Evolutionary conservation across 2,888 invertebrate genomes (phyloP).

Genomic region (Ryuthela nishihirai): DNA sequence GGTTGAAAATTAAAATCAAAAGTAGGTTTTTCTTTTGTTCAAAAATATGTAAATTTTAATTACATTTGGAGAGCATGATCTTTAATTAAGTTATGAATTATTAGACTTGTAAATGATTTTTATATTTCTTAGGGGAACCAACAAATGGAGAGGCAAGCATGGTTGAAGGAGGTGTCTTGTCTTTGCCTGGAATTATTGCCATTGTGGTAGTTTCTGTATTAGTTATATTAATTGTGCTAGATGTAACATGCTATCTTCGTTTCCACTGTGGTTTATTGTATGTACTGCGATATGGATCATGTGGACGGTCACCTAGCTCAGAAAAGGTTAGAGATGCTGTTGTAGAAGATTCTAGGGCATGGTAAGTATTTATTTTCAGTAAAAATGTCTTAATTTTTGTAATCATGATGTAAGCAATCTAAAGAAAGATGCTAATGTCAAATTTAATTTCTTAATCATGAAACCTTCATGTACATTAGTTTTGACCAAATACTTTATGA

Average conservation of each 20-base stretch:
- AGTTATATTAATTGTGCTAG: slow-evolving; percentile 67
- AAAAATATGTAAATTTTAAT: too few species aligned
- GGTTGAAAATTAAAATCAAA: too few species aligned
- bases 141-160: slow-evolving; percentile 16
- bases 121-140: slow-evolving; percentile 7
- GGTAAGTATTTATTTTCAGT: slow-evolving; percentile 14
- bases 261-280: slow-evolving; percentile 57
- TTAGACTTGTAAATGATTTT: background rate
- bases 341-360: slow-evolving; percentile 25
- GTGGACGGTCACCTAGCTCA: slow-evolving; percentile 15
- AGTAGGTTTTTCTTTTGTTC: too few species aligned
- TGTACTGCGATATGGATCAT: slow-evolving; percentile 35
- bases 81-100: too few species aligned
- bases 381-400: too few species aligned
- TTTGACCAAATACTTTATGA: too few species aligned
- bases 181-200: slow-evolving; percentile 66
- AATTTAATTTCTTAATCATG: too few species aligned
- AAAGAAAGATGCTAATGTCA: too few species aligned
- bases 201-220: slow-evolving; percentile 76
- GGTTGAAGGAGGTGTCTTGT: slow-evolving; percentile 11
- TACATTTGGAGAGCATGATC: too few species aligned
- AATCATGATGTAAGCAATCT: too few species aligned
- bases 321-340: slow-evolving; percentile 20
- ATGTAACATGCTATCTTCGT: slow-evolving; percentile 69
- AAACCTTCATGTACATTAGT: too few species aligned